Evolutionary conservation across 2,797 vertebrate species (phyloP).

Genomic region (Siniperca undulata): DNA sequence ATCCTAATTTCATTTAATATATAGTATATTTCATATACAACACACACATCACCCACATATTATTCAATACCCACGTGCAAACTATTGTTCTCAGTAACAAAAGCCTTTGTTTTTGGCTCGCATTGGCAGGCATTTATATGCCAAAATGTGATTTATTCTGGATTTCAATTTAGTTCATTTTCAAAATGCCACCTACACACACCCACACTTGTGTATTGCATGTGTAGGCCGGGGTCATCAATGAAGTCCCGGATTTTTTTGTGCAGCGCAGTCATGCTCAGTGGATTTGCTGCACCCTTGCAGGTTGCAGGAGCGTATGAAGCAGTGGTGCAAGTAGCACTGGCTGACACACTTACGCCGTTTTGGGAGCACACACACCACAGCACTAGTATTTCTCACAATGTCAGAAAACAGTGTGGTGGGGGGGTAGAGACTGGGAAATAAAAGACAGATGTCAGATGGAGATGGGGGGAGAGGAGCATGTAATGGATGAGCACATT

Average conservation of each 20-base stretch:
- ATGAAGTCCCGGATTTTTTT: constrained; percentile 76
- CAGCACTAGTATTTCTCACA: constrained; percentile 82
- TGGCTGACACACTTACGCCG: constrained; percentile 88
- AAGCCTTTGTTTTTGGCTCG: constrained; percentile 21
- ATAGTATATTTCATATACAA: background rate
- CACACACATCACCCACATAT: constrained; percentile 15
- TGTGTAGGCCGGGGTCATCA: constrained; percentile 73
- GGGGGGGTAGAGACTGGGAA: constrained; percentile 32
- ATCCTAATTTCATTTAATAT: background rate
- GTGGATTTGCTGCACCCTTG: constrained; percentile 82
- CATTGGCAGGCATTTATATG: background rate
- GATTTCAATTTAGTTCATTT: constrained; percentile 6
- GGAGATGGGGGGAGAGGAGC: constrained; percentile 1
- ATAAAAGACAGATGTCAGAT: constrained; percentile 47
- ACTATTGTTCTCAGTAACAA: constrained; percentile 9
- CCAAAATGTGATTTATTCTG: constrained; percentile 19
- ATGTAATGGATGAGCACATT: constrained; percentile 6
- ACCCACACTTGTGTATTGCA: constrained; percentile 39
- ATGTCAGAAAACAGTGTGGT: background rate
- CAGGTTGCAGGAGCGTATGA: constrained; percentile 86
- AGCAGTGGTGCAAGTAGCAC: constrained; percentile 86
- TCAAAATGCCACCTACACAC: constrained; percentile 33
- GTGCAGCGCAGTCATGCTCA: constrained; percentile 84
- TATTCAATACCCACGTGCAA: constrained; percentile 16
- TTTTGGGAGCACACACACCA: constrained; percentile 81